phyloP scores from a whole-genome alignment of 2,797 vertebrate species.

The Rhincodon typus region DNA sequence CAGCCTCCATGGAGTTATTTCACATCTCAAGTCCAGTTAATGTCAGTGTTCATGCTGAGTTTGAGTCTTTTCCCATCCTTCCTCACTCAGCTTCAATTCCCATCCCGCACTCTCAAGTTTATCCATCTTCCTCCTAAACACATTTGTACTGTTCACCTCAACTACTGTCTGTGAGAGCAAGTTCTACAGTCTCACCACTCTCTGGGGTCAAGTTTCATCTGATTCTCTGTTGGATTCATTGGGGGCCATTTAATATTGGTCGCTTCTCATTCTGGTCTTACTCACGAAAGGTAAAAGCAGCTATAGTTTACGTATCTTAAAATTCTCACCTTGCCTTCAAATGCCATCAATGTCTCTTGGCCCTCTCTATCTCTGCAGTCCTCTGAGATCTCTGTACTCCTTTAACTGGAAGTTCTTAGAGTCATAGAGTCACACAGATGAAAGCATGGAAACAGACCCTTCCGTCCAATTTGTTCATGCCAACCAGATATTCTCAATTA shows the following conservation, averaged over 20 bases:
- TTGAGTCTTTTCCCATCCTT: background rate
- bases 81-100: background rate
- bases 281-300: background rate
- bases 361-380: background rate
- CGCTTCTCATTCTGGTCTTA: background rate
- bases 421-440: too few species aligned
- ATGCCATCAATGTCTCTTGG: background rate
- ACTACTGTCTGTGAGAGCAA: background rate
- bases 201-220: background rate
- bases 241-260: background rate
- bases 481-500: too few species aligned
- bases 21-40: too few species aligned
- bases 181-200: background rate
- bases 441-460: too few species aligned
- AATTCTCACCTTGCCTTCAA: background rate
- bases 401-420: background rate
- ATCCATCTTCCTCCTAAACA: background rate
- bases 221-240: background rate
- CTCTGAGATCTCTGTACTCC: background rate
- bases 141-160: background rate
- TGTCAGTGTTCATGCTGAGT: background rate
- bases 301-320: background rate
- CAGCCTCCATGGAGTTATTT: too few species aligned
- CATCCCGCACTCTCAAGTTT: background rate
- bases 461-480: too few species aligned